Base-by-base conservation (phyloP, 2,113 vertebrate species). In the Neolamprologus hecqui region DNA sequence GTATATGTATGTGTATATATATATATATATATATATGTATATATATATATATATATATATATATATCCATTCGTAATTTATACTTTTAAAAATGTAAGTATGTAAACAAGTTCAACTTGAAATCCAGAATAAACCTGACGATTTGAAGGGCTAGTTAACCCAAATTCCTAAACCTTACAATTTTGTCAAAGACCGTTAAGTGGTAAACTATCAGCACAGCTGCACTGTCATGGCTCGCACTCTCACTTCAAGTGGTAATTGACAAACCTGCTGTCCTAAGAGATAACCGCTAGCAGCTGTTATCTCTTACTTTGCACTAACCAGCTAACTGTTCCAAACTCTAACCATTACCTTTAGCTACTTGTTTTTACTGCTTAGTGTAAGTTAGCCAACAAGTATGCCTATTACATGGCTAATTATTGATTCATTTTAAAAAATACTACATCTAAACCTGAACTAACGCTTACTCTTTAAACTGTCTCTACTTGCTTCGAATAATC, bases 261-360 rank as follows among this genome's bases (percentile, higher is more conserved):
- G 65, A 73, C 37, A 26, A 73, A 73, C 7, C 65, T 10, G 37
- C 37, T 42, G n/a, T 42, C n/a, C n/a, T 70, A 19, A 19, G 28
- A 60, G 15, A 19, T 1, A 60, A 60, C 57, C 0, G 8, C 37
- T 26, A 17, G 8, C 2, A 73, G 65, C 37, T 0, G 37, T 42
- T 0, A 6, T 70, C 12, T 0, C 19, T 70, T 70, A 14, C 63
- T 14, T 42, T 42, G n/a, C 37, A 70, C 37, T 10, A 73, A 73
- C 13, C 9, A 73, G 13, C 37, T 45, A 40, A 45, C 21, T 45
- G 8, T 45, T 75, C 23, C 21, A 28, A 73, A 47, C 13, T 47
- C 42, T 75, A 47, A 75, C 21, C 68, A 75, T 47, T 47, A 26
- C 37, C 14, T 75, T 28, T 17, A 47, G 4, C 40, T 11, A 28